A percentile compares a stretch with the other conserved stretches of the same genome.
Conservation (phyloP, 2,113 vertebrate species). For the Pelvicachromis taeniatus region DNA sequence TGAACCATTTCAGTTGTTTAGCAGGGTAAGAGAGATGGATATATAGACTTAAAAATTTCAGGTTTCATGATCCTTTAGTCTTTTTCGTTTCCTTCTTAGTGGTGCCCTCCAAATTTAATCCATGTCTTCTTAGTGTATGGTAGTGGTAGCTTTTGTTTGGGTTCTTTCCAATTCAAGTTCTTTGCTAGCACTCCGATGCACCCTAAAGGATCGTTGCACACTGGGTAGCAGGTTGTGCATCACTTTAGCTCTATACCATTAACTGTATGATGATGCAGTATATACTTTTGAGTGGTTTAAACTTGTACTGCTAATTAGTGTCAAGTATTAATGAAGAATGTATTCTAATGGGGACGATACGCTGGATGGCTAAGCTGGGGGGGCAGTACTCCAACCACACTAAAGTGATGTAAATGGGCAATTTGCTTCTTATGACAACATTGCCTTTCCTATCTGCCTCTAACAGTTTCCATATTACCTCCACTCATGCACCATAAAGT, state of each 20-base stretch:
- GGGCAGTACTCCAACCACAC: neutral
- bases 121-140: neutral
- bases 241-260: neutral
- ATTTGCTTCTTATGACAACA: neutral
- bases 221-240: neutral
- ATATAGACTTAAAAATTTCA: neutral
- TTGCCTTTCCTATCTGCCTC: neutral
- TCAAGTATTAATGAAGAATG: neutral
- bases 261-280: neutral
- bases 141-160: neutral
- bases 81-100: neutral
- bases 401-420: neutral
- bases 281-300: neutral
- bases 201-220: neutral
- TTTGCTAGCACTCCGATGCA: neutral
- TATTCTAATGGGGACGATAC: neutral
- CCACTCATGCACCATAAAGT: neutral
- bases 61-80: neutral
- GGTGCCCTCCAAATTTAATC: neutral
- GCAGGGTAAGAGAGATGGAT: slow-evolving; percentile 44
- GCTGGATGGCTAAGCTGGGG: neutral
- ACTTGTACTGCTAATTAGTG: neutral
- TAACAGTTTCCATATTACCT: neutral
- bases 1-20: slow-evolving; percentile 11
- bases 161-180: neutral